A percentile compares a stretch with the other conserved stretches of the same genome.
Evolutionary conservation across 2,888 invertebrate species (phyloP).

Genomic region (Tanypteryx hageni): DNA sequence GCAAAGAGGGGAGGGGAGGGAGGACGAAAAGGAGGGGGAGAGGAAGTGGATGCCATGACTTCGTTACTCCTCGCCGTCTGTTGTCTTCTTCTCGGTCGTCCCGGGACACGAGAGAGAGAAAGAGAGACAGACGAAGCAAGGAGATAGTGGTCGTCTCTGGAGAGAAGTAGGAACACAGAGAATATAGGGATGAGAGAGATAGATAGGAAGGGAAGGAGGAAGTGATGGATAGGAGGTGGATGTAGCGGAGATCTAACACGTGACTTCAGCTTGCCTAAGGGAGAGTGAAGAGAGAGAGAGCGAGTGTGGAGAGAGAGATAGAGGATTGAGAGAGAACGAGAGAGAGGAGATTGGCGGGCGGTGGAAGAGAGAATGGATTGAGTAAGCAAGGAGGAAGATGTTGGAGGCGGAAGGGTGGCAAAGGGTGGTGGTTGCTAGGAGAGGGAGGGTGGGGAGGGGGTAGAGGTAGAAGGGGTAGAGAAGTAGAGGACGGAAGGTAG

Average conservation of each 20-base stretch:
- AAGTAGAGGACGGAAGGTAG: not conserved
- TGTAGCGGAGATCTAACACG: no score
- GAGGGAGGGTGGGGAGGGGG: not conserved
- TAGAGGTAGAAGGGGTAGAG: not conserved
- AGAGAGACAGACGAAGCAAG: not conserved
- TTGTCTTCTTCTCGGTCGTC: conserved; percentile 27
- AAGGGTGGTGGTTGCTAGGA: not conserved
- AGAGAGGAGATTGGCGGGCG: no score
- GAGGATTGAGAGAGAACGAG: no score
- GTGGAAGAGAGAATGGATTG: not conserved
- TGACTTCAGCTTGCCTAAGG: no score
- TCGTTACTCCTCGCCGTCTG: conserved; percentile 44
- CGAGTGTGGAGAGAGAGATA: not conserved
- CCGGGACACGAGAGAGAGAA: not conserved
- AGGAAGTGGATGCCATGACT: conserved; percentile 3
- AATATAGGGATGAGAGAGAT: not conserved
- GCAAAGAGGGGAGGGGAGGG: not conserved
- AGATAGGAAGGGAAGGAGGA: not conserved
- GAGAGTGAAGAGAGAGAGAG: not conserved
- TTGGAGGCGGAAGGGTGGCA: not conserved
- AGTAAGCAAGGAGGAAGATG: not conserved
- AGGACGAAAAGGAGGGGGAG: not conserved
- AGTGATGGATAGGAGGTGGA: not conserved
- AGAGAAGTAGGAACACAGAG: not conserved
- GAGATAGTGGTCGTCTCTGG: conserved; percentile 21